These are phyloP conservation scores for Psophia crepitans DNA, from an alignment of 2,113 vertebrate species.

Conservation along the genomic window DNA sequence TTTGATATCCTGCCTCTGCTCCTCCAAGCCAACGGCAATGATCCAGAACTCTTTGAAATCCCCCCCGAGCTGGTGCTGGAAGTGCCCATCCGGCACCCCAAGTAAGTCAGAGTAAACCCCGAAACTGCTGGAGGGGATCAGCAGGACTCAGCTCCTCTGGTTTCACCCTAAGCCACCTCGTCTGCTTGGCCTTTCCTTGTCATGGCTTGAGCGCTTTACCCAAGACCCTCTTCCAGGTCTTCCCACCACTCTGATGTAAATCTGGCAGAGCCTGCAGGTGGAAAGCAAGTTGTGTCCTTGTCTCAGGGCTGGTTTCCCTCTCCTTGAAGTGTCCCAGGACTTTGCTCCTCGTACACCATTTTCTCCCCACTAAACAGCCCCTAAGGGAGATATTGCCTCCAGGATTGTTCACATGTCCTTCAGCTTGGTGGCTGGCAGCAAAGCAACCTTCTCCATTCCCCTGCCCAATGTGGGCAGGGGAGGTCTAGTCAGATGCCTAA, in stretches of 20 bases:
- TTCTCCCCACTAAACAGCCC: background rate
- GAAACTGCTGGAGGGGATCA: fast-evolving
- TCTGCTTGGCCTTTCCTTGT: background rate
- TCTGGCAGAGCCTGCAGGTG: background rate
- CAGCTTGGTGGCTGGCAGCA: background rate
- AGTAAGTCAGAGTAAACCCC: constrained; percentile 78
- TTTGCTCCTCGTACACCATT: fast-evolving
- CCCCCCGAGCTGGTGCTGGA: constrained; percentile 92
- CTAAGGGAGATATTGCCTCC: background rate
- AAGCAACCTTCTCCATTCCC: background rate
- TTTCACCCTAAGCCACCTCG: background rate
- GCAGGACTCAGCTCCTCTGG: background rate
- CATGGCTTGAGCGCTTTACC: background rate
- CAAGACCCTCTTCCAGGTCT: background rate
- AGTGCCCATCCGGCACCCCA: constrained; percentile 93
- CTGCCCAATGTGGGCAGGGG: fast-evolving
- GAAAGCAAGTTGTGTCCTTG: background rate
- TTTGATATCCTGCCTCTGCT: constrained; percentile 94
- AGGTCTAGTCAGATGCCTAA: background rate
- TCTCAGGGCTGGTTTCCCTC: background rate
- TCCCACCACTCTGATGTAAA: background rate
- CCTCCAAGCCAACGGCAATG: constrained; percentile 92
- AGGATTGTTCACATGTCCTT: background rate
- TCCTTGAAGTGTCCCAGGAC: background rate
- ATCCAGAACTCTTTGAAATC: constrained; percentile 94